Base-by-base conservation (phyloP, 2,113 vertebrate genomes). In the Rattus rattus region DNA sequence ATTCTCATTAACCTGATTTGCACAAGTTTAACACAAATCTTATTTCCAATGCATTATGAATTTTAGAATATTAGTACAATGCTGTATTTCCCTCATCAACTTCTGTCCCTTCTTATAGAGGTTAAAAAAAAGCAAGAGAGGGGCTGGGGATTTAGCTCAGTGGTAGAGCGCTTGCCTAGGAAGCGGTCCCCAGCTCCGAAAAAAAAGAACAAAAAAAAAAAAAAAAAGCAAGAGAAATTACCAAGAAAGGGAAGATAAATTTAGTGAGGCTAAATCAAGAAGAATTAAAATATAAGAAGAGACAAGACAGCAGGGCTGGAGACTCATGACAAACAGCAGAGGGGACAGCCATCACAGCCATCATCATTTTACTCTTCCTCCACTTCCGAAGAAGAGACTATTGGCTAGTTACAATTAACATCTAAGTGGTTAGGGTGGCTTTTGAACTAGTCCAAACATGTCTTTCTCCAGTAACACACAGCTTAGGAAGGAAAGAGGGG, bases 271-370 rank as follows among this genome's bases (percentile, higher is more conserved):
- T 67, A 49, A 28, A 2, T 65, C 30, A 20, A 28, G 14, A 49
- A 10, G 14, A 85, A 43, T 84, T 63, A 7, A 65, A 28, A 43
- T 65, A 13, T 65, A 65, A 47, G 3, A 8, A 63, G 20, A 33
- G 83, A 85, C 26, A 17, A 47, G 39, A 47, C n/a, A 47, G 14
- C 2, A 10, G 19, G 28, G 14, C 2, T 67, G 61, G 3, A 65
- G 3, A 47, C 30, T 20, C 65, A 16, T 20, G 39, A 85, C 19
- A 30, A 0, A 30, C 4, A 1, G 9, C 4, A 49, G 83, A 33
- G 3, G 1, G 6, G 0, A 20, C 39, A 49, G 0, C 16, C 2
- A 33, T 47, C 4, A 20, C 39, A 49, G 0, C 16, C 2, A 33
- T 47, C 4, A 7, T 85, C 8, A 9, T 5, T 4, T 33, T 28